Base-by-base conservation (phyloP, 2,888 invertebrate species). In the Mesoligia furuncula region DNA sequence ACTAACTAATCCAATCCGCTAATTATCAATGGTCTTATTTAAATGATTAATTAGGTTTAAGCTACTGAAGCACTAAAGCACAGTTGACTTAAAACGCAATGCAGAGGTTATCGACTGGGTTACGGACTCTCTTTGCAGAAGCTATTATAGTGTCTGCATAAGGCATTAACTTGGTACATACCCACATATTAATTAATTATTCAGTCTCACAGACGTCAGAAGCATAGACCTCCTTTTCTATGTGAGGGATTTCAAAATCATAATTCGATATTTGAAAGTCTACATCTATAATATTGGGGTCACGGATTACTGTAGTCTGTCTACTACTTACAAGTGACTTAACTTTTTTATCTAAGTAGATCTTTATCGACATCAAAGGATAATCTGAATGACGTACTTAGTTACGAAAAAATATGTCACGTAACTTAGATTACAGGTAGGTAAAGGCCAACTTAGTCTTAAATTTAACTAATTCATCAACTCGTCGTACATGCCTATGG, bases 11-110 rank as follows among this genome's bases (percentile, higher is more conserved):
- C 31, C 31, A 31, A 31, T 31, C 31, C 31, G 31, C 31, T 31
- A 31, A 4, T 31, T 31, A 31, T 31, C 31, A 31, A 31, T 17
- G 7, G 11, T 20, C 17, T 0, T 20, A 20, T n/a, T n/a, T 66
- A 27, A 45, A 45, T 45, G 13, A 20, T 13, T 13, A 13, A 45
- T n/a, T 9, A 39, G n/a, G n/a, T n/a, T 1, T 4, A 13, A 31
- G 20, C n/a, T 36, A 42, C 24, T 7, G 9, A 36, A 76, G 45
- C 27, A 72, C 39, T 80, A 20, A 51, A 48, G 11, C 20, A 42
- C 20, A n/a, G 42, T 51, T 79, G 59, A 79, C 51, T 36, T 70
- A 54, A 80, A 45, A 24, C 80, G 65, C 72, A 85, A 66, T 80
- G 73, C 73, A 54, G 71, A 84, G 36, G 45, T 24, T 48, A 66